A percentile compares a stretch with the other conserved stretches of the same genome.
Conservation (phyloP, 2,113 vertebrate species). For the Saguinus midas region DNA sequence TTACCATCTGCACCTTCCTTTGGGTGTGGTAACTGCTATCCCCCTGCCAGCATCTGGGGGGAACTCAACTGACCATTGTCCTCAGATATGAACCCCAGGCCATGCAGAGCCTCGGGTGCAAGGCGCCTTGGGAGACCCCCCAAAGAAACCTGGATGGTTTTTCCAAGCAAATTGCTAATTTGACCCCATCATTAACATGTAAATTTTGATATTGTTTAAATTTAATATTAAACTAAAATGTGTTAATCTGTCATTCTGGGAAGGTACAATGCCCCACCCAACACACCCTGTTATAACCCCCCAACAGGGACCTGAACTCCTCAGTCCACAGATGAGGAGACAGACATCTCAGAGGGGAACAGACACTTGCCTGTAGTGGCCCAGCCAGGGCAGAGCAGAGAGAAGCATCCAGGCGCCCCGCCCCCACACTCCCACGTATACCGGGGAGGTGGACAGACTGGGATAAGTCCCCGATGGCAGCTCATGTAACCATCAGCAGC, state of each 20-base stretch:
- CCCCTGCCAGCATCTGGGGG: not conserved
- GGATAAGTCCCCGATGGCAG: not conserved
- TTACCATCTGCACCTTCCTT: not conserved
- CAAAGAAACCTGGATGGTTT: not conserved
- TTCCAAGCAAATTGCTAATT: not conserved
- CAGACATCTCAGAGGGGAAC: not conserved
- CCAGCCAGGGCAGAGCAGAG: not conserved
- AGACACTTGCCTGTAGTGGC: slow-evolving; percentile 42
- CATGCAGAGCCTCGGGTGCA: not conserved
- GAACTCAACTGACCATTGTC: not conserved
- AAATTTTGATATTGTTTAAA: not conserved
- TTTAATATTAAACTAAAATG: not conserved
- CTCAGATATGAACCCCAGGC: not conserved
- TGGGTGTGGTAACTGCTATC: not conserved
- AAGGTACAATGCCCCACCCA: not conserved
- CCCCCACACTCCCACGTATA: not conserved
- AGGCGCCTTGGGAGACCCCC: not conserved
- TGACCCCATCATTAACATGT: not conserved
- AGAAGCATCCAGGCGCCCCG: slow-evolving; percentile 9
- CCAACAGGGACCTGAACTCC: not conserved
- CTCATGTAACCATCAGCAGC: not conserved
- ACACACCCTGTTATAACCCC: not conserved
- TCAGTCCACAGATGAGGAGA: slow-evolving; percentile 22
- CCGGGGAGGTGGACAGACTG: not conserved
- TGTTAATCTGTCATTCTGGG: not conserved